phyloP scores from a whole-genome alignment of 2,888 invertebrate genomes.

The Nomada ruficornis region DNA sequence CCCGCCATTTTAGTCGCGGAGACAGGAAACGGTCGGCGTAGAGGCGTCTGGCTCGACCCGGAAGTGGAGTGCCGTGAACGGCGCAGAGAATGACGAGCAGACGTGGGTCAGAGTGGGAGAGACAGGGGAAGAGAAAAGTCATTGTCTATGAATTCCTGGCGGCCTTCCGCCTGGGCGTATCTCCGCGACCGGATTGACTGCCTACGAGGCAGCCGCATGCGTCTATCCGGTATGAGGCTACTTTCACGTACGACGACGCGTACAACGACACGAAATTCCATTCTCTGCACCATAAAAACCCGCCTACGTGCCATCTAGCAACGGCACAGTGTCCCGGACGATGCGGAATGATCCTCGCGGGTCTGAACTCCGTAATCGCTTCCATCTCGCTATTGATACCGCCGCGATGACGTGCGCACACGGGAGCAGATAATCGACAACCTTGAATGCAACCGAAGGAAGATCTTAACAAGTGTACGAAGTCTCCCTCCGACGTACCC shows the following conservation, averaged over 20 bases:
- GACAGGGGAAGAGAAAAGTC: constrained; percentile 57
- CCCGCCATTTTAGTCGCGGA: constrained; percentile 44
- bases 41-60: constrained; percentile 64
- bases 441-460: constrained; percentile 36
- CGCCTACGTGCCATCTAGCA: constrained; percentile 50
- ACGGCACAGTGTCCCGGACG: constrained; percentile 10
- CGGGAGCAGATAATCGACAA: constrained; percentile 30
- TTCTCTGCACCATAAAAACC: constrained; percentile 60
- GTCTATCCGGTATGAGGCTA: constrained; percentile 55
- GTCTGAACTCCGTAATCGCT: not conserved
- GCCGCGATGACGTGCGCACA: not conserved
- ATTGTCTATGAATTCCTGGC: constrained; percentile 79
- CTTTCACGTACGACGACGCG: constrained; percentile 70
- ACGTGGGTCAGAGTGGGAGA: constrained; percentile 4
- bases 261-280: constrained; percentile 67
- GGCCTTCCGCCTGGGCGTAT: constrained; percentile 80
- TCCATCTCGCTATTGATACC: not conserved
- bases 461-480: not conserved
- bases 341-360: constrained; percentile 4
- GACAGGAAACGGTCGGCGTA: constrained; percentile 51
- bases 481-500: not conserved
- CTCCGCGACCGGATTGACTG: constrained; percentile 68
- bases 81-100: constrained; percentile 39
- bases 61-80: constrained; percentile 63
- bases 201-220: constrained; percentile 62